Evolutionary conservation across 2,113 vertebrate genomes (phyloP).

Genomic region (Dromaius novaehollandiae): DNA sequence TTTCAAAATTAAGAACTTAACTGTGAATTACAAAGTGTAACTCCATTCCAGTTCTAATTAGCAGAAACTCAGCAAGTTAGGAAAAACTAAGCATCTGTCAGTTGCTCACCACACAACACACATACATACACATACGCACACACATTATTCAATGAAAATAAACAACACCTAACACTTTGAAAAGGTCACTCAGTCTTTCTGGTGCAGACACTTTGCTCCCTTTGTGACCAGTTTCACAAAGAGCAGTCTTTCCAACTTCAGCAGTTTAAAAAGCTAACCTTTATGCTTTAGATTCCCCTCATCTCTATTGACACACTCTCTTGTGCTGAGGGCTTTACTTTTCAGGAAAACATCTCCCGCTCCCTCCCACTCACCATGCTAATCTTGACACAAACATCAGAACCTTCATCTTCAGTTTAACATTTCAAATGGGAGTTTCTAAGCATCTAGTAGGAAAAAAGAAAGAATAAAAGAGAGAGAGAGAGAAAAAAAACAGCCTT

Average conservation of each 20-base stretch:
- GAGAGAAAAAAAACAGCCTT: not conserved
- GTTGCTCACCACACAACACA: not conserved
- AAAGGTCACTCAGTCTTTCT: slow-evolving; percentile 66
- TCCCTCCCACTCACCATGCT: not conserved
- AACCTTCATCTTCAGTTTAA: slow-evolving; percentile 5
- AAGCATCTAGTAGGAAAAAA: not conserved
- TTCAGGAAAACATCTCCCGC: not conserved
- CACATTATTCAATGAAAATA: slow-evolving; percentile 45
- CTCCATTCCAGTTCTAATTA: not conserved
- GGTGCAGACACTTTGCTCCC: slow-evolving; percentile 30
- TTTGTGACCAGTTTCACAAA: slow-evolving; percentile 60
- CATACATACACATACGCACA: not conserved
- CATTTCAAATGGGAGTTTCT: slow-evolving; percentile 22
- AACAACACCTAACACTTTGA: slow-evolving; percentile 30
- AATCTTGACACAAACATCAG: slow-evolving; percentile 27
- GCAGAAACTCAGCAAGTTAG: not conserved
- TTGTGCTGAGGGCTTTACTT: not conserved
- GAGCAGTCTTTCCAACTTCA: slow-evolving; percentile 36
- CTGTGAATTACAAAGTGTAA: not conserved
- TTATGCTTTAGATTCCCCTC: slow-evolving; percentile 37
- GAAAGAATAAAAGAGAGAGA: not conserved
- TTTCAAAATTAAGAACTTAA: slow-evolving; percentile 1
- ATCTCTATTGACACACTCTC: not conserved
- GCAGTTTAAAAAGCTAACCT: slow-evolving; percentile 29
- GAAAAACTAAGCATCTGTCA: not conserved